phyloP scores from a whole-genome alignment of 2,888 invertebrate species.

The Callyntrura guangdongensis region DNA sequence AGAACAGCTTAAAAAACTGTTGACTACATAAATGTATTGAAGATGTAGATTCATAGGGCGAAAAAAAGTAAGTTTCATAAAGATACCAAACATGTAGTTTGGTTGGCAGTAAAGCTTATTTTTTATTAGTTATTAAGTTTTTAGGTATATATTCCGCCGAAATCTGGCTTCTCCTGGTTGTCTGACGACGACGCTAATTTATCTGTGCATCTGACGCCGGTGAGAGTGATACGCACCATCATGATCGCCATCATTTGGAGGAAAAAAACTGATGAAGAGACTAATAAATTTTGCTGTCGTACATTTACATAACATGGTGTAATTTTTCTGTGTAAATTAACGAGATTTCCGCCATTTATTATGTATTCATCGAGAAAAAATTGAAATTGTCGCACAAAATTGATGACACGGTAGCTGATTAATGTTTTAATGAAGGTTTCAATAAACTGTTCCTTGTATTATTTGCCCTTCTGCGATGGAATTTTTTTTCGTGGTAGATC shows the following conservation, averaged over 20 bases:
- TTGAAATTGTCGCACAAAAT: background rate
- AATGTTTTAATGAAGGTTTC: background rate
- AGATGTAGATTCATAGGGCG: background rate
- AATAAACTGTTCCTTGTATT: background rate
- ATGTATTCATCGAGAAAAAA: background rate
- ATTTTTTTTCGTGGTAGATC: background rate
- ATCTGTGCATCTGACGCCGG: constrained; percentile 23
- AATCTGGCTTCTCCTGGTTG: constrained; percentile 9
- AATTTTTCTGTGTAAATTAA: background rate
- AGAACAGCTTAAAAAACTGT: background rate
- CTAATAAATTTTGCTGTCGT: constrained; percentile 35
- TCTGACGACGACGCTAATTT: background rate
- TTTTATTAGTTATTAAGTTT: background rate
- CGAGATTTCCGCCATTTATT: constrained; percentile 20
- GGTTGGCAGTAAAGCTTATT: no score
- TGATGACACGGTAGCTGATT: constrained; percentile 1
- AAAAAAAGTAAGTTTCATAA: constrained; percentile 1
- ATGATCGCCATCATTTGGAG: background rate
- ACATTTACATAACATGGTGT: constrained; percentile 12
- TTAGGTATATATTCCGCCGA: background rate
- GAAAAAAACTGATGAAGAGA: background rate
- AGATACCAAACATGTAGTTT: background rate
- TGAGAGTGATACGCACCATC: constrained; percentile 13
- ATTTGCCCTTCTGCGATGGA: background rate
- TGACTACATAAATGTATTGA: background rate